These are phyloP conservation scores for Enteromius thamalakanensis DNA, from an alignment of 2,797 vertebrate species.

Conservation along the genomic window DNA sequence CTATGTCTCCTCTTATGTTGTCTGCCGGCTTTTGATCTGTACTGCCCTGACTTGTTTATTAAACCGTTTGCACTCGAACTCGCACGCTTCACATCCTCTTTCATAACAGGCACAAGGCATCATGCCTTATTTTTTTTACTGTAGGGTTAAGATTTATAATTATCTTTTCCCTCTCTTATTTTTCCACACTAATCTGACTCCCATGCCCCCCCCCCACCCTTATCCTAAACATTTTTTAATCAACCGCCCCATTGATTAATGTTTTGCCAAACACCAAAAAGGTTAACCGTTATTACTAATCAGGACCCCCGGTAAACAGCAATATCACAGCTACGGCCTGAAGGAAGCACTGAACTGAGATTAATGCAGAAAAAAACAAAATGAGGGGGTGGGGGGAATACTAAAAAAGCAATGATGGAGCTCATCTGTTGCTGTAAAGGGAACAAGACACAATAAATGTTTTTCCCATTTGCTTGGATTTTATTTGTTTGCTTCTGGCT, in stretches of 20 bases:
- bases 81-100: too few relatives aligned
- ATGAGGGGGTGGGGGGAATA: background rate
- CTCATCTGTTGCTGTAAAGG: conserved; percentile 48
- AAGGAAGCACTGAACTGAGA: conserved; percentile 45
- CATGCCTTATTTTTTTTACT: background rate
- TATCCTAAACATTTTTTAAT: conserved; percentile 50
- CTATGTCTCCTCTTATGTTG: too few relatives aligned
- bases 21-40: too few relatives aligned
- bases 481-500: conserved; percentile 18
- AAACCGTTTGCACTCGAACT: too few relatives aligned
- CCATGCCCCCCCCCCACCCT: background rate
- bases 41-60: too few relatives aligned
- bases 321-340: conserved; percentile 53
- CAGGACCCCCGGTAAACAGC: conserved; percentile 49
- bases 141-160: background rate
- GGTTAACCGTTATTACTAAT: conserved; percentile 63
- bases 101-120: too few relatives aligned
- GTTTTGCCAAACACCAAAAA: conserved; percentile 46
- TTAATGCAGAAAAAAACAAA: conserved; percentile 36
- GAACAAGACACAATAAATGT: conserved; percentile 32
- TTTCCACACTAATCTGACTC: conserved; percentile 8
- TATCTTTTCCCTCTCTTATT: conserved; percentile 13
- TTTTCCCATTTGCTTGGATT: too few relatives aligned
- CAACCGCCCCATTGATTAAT: conserved; percentile 60
- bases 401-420: conserved; percentile 26